Conservation (phyloP, 2,797 vertebrate genomes). For the Chaunax sp. region DNA sequence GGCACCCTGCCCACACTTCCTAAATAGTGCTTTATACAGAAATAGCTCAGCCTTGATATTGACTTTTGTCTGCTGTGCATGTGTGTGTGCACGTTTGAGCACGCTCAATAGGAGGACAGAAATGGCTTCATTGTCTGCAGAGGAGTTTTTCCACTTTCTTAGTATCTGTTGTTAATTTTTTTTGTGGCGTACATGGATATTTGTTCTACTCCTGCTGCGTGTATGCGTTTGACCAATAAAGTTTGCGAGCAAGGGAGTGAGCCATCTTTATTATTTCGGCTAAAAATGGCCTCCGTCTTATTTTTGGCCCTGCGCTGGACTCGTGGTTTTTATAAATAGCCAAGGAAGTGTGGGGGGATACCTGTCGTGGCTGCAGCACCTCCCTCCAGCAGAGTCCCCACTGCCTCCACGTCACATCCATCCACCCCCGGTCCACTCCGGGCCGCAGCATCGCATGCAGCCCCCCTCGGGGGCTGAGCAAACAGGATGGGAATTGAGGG, state of each 20-base stretch:
- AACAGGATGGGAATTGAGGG: conserved; percentile 77
- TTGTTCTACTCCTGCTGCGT: conserved; percentile 3
- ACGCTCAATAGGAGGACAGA: conserved; percentile 44
- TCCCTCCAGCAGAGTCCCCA: conserved; percentile 65
- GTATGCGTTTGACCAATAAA: conserved; percentile 9
- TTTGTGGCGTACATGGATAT: not conserved
- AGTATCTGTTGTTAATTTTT: conserved; percentile 26
- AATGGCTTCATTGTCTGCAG: conserved; percentile 52
- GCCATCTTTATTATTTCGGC: conserved; percentile 67
- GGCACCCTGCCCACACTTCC: conserved; percentile 81
- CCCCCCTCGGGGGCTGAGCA: conserved; percentile 61
- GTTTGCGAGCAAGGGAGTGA: conserved; percentile 25
- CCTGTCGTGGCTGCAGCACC: conserved; percentile 76
- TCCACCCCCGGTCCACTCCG: conserved; percentile 55
- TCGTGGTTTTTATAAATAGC: conserved; percentile 83
- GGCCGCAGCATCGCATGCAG: conserved; percentile 44
- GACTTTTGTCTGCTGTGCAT: conserved; percentile 76
- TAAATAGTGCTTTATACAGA: conserved; percentile 84
- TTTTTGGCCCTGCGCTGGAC: conserved; percentile 81
- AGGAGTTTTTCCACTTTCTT: conserved; percentile 55
- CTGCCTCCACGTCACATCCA: conserved; percentile 75
- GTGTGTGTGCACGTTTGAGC: conserved; percentile 28
- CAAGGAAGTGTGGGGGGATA: conserved; percentile 81
- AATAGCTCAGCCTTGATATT: conserved; percentile 86
- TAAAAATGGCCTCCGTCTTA: conserved; percentile 83